phyloP scores from a whole-genome alignment of 2,888 invertebrate species.

The Hypselothyrea guttata region DNA sequence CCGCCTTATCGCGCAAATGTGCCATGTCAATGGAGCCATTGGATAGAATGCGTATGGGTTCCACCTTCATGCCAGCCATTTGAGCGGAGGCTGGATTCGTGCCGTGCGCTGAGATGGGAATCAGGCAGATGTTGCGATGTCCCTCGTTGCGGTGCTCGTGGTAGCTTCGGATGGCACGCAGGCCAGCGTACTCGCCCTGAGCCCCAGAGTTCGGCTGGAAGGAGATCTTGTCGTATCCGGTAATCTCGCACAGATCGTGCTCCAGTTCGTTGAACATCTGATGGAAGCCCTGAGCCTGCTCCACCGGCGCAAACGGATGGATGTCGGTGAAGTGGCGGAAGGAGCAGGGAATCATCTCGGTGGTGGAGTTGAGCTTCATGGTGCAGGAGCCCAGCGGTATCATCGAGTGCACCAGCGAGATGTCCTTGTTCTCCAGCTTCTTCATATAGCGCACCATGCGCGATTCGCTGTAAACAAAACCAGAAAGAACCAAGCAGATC shows the following conservation, averaged over 20 bases:
- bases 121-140: constrained; percentile 95
- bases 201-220: constrained; percentile 99
- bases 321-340: constrained; percentile 96
- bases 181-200: constrained; percentile 98
- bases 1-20: constrained; percentile 92
- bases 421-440: constrained; percentile 97
- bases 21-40: constrained; percentile 95
- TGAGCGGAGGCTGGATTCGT: constrained; percentile 99
- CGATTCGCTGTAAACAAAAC: constrained; percentile 87
- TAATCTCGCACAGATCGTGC: constrained; percentile 96
- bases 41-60: constrained; percentile 91
- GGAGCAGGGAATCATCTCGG: constrained; percentile 99
- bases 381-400: constrained; percentile 99
- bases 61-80: constrained; percentile 98
- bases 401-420: constrained; percentile 99
- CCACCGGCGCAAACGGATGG: constrained; percentile 97
- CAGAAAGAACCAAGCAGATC: not conserved
- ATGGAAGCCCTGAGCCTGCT: constrained; percentile 95
- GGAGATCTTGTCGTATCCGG: constrained; percentile 98
- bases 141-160: constrained; percentile 92
- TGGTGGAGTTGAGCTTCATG: constrained; percentile 99
- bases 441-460: constrained; percentile 99
- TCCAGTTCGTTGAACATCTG: constrained; percentile 95
- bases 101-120: constrained; percentile 99
- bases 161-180: constrained; percentile 96